These are phyloP conservation scores for Phaenicophaeus curvirostris DNA, from an alignment of 2,797 vertebrate genomes.

Conservation along the genomic window DNA sequence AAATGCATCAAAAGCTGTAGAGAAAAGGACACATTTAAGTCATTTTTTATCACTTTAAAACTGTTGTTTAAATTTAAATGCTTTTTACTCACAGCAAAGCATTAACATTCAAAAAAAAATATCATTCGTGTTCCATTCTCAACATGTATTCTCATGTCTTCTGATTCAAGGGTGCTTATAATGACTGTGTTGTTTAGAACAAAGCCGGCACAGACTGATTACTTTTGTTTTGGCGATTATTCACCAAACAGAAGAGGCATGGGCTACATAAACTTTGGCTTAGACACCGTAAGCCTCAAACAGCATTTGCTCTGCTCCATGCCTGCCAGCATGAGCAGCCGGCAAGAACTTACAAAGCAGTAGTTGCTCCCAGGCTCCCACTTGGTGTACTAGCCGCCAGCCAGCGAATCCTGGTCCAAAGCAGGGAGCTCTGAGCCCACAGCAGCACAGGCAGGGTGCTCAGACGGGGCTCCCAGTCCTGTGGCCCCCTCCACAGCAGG, in stretches of 20 bases:
- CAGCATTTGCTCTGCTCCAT: not conserved
- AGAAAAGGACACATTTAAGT: not conserved
- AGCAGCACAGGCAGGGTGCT: not conserved
- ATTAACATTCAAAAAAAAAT: not conserved
- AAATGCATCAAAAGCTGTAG: not conserved
- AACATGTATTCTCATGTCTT: not conserved
- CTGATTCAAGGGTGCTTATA: not conserved
- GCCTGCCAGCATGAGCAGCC: not conserved
- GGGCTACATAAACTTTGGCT: not conserved
- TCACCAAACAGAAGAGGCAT: not conserved
- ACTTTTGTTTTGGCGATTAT: not conserved
- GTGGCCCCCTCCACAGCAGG: not conserved
- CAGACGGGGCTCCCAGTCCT: not conserved
- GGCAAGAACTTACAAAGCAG: not conserved
- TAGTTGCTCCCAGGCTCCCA: not conserved
- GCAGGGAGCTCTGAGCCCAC: not conserved
- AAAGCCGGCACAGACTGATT: not conserved
- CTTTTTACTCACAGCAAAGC: not conserved
- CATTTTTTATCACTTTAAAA: not conserved
- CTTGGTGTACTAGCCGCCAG: rapidly evolving
- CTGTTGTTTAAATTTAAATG: not conserved
- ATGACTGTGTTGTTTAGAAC: not conserved
- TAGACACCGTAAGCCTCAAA: not conserved
- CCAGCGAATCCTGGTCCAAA: not conserved
- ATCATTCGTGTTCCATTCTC: not conserved